These are phyloP conservation scores for Periparus ater DNA, from an alignment of 2,797 vertebrate species.

Conservation along the genomic window DNA sequence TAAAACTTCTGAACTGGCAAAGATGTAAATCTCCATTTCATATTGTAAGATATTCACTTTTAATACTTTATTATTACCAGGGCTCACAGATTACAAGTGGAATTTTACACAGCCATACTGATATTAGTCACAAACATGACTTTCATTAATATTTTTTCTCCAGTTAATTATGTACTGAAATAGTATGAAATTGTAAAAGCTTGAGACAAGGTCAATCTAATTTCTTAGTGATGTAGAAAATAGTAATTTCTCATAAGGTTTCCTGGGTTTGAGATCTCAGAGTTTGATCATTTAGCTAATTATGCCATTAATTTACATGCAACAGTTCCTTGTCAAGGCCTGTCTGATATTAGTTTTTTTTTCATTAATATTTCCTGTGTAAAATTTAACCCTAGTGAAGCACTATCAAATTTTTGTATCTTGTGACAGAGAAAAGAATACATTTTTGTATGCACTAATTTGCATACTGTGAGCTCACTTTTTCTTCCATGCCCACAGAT, in stretches of 20 bases:
- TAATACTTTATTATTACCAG: not conserved
- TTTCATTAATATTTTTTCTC: slow-evolving; percentile 32
- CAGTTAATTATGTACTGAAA: slow-evolving; percentile 30
- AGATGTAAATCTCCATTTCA: not conserved
- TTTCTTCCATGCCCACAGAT: not conserved
- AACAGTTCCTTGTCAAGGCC: not conserved
- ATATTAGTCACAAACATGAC: slow-evolving; percentile 28
- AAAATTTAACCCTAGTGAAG: not conserved
- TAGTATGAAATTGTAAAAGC: slow-evolving; percentile 2
- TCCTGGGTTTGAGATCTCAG: not conserved
- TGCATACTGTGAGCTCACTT: not conserved
- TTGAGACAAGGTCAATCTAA: slow-evolving; percentile 37
- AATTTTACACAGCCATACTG: slow-evolving; percentile 26
- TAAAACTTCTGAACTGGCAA: not conserved
- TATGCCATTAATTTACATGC: not conserved
- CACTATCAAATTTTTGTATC: not conserved
- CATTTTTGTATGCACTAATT: not conserved
- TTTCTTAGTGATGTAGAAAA: slow-evolving; percentile 41
- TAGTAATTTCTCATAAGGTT: not conserved
- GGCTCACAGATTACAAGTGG: not conserved
- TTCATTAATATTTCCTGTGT: not conserved
- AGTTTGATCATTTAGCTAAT: slow-evolving; percentile 30
- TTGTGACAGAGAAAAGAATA: not conserved
- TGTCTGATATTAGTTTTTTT: not conserved
- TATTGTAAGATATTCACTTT: not conserved